A percentile compares a stretch with the other conserved stretches of the same genome.
These are phyloP conservation scores for Tokudaia muenninki DNA, from an alignment of 2,797 vertebrate genomes.

Conservation along the genomic window DNA sequence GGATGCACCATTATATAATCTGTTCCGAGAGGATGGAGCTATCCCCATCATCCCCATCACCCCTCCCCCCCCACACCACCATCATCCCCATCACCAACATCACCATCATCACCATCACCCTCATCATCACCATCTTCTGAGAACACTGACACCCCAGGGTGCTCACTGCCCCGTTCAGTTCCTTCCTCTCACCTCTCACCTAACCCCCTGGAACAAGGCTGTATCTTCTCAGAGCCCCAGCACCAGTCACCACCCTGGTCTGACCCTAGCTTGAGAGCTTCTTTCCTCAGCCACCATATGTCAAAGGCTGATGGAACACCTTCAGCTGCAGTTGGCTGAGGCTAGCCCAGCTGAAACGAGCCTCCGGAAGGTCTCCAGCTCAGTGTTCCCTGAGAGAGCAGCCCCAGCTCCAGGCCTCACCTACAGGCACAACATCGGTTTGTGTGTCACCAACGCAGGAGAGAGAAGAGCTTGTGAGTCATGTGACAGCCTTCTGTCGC, in stretches of 20 bases:
- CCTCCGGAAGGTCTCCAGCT: neutral
- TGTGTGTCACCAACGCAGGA: neutral
- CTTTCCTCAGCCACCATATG: neutral
- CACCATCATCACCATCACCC: neutral
- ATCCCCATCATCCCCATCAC: neutral
- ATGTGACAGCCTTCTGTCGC: neutral
- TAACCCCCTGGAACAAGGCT: neutral
- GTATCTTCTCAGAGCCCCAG: neutral
- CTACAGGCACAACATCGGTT: neutral
- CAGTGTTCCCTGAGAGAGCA: neutral
- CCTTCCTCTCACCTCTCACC: neutral
- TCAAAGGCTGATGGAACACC: no score
- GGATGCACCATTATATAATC: neutral
- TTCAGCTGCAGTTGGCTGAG: neutral
- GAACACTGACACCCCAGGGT: neutral
- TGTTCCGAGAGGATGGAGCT: constrained; percentile 77
- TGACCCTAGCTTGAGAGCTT: neutral
- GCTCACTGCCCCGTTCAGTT: neutral
- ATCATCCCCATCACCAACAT: neutral
- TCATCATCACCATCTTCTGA: neutral
- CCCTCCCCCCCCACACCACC: neutral
- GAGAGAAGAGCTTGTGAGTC: neutral
- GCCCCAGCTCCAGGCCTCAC: neutral
- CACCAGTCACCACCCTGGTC: neutral
- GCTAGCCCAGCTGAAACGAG: neutral